Percentiles rank a stretch among this genome's conserved stretches.
These are phyloP conservation scores for Drosophila anomalata DNA, from an alignment of 2,888 invertebrate species.

Conservation along the genomic window DNA sequence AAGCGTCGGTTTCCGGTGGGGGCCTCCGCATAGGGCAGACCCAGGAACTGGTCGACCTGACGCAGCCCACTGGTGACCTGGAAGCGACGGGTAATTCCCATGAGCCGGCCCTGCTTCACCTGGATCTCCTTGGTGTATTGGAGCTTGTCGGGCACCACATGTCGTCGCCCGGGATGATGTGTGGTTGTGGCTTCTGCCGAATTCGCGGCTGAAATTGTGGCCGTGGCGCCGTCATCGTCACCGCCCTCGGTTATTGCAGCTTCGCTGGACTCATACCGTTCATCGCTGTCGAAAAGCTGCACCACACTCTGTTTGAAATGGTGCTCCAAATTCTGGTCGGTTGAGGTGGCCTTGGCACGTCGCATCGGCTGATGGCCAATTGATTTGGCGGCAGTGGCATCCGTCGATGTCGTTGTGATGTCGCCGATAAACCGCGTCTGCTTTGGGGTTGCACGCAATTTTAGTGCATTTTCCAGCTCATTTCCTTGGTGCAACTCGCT, in stretches of 20 bases:
- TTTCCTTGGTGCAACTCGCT: constrained; percentile 53
- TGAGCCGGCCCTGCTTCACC: constrained; percentile 88
- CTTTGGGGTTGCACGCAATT: constrained; percentile 57
- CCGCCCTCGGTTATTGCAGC: constrained; percentile 8
- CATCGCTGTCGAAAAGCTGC: constrained; percentile 58
- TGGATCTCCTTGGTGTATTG: constrained; percentile 86
- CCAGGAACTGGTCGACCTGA: constrained; percentile 90
- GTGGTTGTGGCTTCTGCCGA: constrained; percentile 45
- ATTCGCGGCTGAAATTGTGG: constrained; percentile 16
- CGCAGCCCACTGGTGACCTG: constrained; percentile 86
- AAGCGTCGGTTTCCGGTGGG: constrained; percentile 90
- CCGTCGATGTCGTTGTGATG: constrained; percentile 54
- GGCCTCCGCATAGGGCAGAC: constrained; percentile 92
- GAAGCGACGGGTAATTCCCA: constrained; percentile 88
- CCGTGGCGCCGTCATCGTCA: constrained; percentile 16
- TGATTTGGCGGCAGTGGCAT: constrained; percentile 42
- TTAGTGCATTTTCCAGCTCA: constrained; percentile 68
- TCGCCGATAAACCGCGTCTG: constrained; percentile 63
- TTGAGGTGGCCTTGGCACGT: constrained; percentile 43
- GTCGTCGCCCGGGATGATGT: constrained; percentile 75
- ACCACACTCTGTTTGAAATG: constrained; percentile 67
- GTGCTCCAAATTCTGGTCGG: constrained; percentile 52
- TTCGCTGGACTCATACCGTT: constrained; percentile 12
- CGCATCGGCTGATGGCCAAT: constrained; percentile 42
- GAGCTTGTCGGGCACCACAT: constrained; percentile 81